A percentile compares a stretch with the other conserved stretches of the same genome.
phyloP scores from a whole-genome alignment of 2,797 vertebrate genomes.

The Gephyroberyx darwinii region DNA sequence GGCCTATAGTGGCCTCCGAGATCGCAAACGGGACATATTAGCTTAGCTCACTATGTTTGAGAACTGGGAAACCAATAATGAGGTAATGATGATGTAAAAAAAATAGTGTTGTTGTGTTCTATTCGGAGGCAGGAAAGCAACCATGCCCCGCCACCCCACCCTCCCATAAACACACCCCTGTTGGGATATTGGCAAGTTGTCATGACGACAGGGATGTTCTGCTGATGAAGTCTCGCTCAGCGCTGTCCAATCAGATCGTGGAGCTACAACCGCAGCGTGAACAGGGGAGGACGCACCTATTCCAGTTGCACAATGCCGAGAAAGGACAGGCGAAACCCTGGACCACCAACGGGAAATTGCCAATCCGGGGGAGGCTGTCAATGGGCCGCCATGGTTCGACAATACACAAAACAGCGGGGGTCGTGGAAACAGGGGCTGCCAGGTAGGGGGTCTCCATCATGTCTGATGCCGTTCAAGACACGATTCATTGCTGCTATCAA shows the following conservation, averaged over 20 bases:
- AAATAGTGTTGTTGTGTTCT: slow-evolving; percentile 81
- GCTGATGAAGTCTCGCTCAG: slow-evolving; percentile 95
- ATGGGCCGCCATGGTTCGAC: slow-evolving; percentile 88
- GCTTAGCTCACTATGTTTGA: slow-evolving; percentile 59
- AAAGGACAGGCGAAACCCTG: slow-evolving; percentile 90
- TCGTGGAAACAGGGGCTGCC: slow-evolving; percentile 85
- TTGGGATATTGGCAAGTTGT: slow-evolving; percentile 95
- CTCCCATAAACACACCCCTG: slow-evolving; percentile 76
- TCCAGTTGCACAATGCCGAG: slow-evolving; percentile 94
- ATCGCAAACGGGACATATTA: slow-evolving; percentile 66
- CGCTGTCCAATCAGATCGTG: slow-evolving; percentile 97
- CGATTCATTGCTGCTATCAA: slow-evolving; percentile 63
- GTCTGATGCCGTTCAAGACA: slow-evolving; percentile 65
- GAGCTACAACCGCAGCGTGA: slow-evolving; percentile 95
- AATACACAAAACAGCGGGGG: slow-evolving; percentile 87
- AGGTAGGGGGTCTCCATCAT: slow-evolving; percentile 87
- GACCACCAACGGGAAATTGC: slow-evolving; percentile 91
- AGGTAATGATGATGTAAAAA: slow-evolving; percentile 87
- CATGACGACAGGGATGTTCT: slow-evolving; percentile 99
- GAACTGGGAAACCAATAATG: slow-evolving; percentile 61
- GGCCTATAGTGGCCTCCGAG: slow-evolving; percentile 42
- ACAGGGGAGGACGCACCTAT: slow-evolving; percentile 98
- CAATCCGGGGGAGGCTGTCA: slow-evolving; percentile 86
- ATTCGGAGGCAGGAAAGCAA: slow-evolving; percentile 78
- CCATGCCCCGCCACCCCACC: slow-evolving; percentile 67